Evolutionary conservation across 2,113 vertebrate genomes (phyloP).

Genomic region (Dipodomys spectabilis): DNA sequence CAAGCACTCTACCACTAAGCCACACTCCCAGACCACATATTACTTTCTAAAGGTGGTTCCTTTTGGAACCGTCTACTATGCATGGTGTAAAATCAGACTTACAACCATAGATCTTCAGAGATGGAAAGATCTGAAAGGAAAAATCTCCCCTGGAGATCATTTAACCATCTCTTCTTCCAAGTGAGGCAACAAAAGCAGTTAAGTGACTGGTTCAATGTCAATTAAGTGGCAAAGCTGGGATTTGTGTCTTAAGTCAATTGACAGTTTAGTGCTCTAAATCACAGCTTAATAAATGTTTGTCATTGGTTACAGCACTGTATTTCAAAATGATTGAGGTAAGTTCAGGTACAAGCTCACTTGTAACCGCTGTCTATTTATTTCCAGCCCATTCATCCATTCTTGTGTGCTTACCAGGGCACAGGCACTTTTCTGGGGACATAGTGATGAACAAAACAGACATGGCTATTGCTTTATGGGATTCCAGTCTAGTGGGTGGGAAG

Average conservation of each 20-base stretch:
- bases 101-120: conserved; percentile 47
- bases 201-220: conserved; percentile 24
- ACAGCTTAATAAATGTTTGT: conserved; percentile 21
- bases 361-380: conserved; percentile 44
- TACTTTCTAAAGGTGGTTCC: background rate
- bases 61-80: conserved; percentile 19
- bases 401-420: background rate
- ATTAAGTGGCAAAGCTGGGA: background rate
- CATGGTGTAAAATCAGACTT: background rate
- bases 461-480: background rate
- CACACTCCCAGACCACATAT: no score
- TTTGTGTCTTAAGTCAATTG: background rate
- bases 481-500: background rate
- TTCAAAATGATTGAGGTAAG: conserved; percentile 44
- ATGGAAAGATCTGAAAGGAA: background rate
- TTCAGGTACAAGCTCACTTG: conserved; percentile 13
- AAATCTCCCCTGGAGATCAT: conserved; percentile 14
- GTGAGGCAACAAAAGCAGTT: background rate
- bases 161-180: conserved; percentile 36
- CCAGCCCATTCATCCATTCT: conserved; percentile 25
- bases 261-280: conserved; percentile 18
- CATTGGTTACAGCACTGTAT: background rate
- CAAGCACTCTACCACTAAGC: no score
- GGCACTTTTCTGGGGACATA: background rate
- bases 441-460: background rate